A percentile compares a stretch with the other conserved stretches of the same genome.
phyloP scores from a whole-genome alignment of 2,797 vertebrate genomes.

The Myotis vivesi region DNA sequence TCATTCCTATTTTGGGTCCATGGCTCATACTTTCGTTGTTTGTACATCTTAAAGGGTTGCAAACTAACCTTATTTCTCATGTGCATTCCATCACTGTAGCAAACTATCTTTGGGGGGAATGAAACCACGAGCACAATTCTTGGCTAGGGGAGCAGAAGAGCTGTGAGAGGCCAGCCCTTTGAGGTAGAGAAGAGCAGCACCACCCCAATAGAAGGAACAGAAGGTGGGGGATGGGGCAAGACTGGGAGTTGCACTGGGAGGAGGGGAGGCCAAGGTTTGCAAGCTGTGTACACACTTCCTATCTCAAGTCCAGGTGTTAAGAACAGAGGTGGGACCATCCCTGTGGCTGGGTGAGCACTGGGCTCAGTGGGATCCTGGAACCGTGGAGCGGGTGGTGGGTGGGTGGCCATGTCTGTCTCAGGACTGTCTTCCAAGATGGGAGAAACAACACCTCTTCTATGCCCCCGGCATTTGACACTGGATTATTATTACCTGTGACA shows the following conservation, averaged over 20 bases:
- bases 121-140: not conserved
- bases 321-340: not conserved
- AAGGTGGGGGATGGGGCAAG: not conserved
- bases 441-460: not conserved
- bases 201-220: not conserved
- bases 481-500: not conserved
- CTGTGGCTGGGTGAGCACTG: not conserved
- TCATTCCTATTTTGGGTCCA: not conserved
- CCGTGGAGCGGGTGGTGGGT: accelerated
- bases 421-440: not conserved
- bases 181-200: not conserved
- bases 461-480: accelerated
- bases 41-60: not conserved
- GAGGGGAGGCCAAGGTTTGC: not conserved
- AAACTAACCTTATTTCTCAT: not conserved
- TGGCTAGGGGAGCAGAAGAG: not conserved
- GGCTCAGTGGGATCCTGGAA: not conserved
- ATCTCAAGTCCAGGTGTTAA: not conserved
- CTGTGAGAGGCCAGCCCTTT: not conserved
- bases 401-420: not conserved
- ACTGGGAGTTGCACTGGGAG: accelerated
- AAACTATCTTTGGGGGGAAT: not conserved
- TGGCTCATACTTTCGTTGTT: not conserved
- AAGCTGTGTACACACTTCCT: not conserved
- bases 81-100: not conserved